phyloP scores from a whole-genome alignment of 2,888 invertebrate genomes.

The Hirtodrosophila cameraria region DNA sequence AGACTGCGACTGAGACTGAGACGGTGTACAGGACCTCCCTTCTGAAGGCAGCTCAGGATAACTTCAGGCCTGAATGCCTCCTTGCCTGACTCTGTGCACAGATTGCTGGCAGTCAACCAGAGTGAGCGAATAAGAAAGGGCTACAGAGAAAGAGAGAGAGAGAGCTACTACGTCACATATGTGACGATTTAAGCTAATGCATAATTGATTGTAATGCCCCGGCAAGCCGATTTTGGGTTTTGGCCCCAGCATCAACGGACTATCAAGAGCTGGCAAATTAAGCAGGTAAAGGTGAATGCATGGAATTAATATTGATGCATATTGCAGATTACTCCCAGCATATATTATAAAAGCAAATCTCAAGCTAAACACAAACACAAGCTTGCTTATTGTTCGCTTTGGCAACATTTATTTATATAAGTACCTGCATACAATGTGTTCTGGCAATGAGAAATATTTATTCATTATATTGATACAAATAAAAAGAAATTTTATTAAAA shows the following conservation, averaged over 20 bases:
- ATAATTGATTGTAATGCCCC: slow-evolving; percentile 67
- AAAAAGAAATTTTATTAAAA: too few species aligned
- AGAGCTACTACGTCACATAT: slow-evolving; percentile 42
- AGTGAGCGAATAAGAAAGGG: too few species aligned
- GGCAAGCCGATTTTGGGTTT: slow-evolving; percentile 57
- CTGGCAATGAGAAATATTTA: not conserved
- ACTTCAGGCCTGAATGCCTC: slow-evolving; percentile 52
- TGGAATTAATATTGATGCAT: slow-evolving; percentile 37
- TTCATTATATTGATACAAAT: not conserved
- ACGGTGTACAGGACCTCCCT: slow-evolving; percentile 6
- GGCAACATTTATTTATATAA: not conserved
- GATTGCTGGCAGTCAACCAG: slow-evolving; percentile 43
- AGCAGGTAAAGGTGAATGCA: slow-evolving; percentile 41
- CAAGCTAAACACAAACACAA: not conserved
- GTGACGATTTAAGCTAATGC: slow-evolving; percentile 72
- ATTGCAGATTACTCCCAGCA: slow-evolving; percentile 23
- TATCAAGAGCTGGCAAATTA: slow-evolving; percentile 51
- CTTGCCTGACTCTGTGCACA: slow-evolving; percentile 12
- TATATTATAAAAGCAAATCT: slow-evolving; percentile 15
- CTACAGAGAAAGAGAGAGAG: too few species aligned
- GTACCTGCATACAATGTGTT: not conserved
- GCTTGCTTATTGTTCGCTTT: not conserved
- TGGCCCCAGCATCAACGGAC: slow-evolving; percentile 39
- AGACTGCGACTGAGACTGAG: slow-evolving; percentile 12
- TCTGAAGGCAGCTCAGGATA: slow-evolving; percentile 31